Evolutionary conservation across 92 coral and sea anemone genomes (phyloP), one percentile per base, ranked within the genome.

Genomic region (Porites cylindrica): DNA sequence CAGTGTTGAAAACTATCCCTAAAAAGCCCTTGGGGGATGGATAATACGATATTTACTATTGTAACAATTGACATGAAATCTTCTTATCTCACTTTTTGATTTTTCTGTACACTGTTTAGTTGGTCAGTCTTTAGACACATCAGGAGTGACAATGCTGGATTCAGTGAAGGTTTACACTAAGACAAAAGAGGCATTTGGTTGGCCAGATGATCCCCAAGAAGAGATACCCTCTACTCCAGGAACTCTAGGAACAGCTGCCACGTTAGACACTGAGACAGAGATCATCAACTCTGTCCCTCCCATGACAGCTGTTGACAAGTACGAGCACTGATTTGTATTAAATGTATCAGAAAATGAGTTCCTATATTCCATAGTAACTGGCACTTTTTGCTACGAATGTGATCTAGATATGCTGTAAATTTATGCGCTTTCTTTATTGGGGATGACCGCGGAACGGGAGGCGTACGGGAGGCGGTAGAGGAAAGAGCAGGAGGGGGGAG

Each of bases 141-240:
- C 96, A 76, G 97, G 96, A 63, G 99, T 97, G 47, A 93, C 99
- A 13, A 97, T 97, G 99, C 85, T 97, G 29, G 99, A 97, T 86
- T 97, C 99, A 10, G 94, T 97, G 90, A 97, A 95, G 86, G 96
- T 97, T 32, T 97, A 97, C 26, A 78, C 93, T 62, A 95, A 93
- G 88, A 97, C 95, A 18, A 97, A 97, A 73, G 99, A 97, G 86
- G 95, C 92, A 16, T 97, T 97, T 90, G 99, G 99, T 64, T 97
- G 99, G 99, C 99, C 99, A 5, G 99, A 97, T 72, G 99, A 97
- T 52, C 96, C 95, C 1, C 99, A 93, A 76, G 99, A 97, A 38
- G 99, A 97, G 75, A 77, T 80, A 23, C 91, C 94, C 9, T 79
- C 99, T 26, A 92, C 98, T 29, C 92, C 98, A 53, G 85, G 93